Evolutionary conservation across 2,888 invertebrate species (phyloP), one percentile per base, ranked within the genome.

Genomic region (Coelinius sp.): DNA sequence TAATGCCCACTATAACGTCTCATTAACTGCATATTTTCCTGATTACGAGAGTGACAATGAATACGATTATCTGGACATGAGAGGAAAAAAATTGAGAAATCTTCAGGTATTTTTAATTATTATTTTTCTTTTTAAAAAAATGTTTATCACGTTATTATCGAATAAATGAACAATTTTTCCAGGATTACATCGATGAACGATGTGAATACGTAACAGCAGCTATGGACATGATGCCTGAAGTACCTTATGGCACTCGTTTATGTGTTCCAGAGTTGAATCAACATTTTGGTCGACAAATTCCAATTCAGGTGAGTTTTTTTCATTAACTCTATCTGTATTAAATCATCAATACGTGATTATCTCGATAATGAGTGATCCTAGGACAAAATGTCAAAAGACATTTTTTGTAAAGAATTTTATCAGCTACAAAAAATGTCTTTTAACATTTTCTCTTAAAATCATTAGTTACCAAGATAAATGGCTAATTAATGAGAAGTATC

Each of bases 171-270:
- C 24, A 64, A 20, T 65, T 49, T 41, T 24, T 44, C 41, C 44
- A 90, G 90, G 90, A 90, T 79, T 90, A 87, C 73, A 79, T 90
- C 20, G 90, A 90, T 75, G 88, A 88, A 53, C 85, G 90, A 49
- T 81, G 82, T 0, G 84, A 86, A 20, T 90, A 86, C 74, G 89
- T 90, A 10, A 90, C 90, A 0, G 79, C 89, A 5, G 86, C 89
- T 1, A 89, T 90, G 89, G 90, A 90, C 73, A 65, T 77, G 8
- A 81, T 84, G 44, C 80, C 89, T 7, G 81, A 84, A 24, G 82
- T 89, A 41, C 83, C 86, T 0, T 90, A 90, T 71, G 90, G 89
- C 0, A 88, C 89, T 0, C 81, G 81, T 64, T 82, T 89, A 6
- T 90, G 90, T 76, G 88, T 90, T 74, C 90, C 90, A 6, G 89